Evolutionary conservation across 1,140 invertebrate genomes (phyloP).

Genomic region (Drosophila miranda): DNA sequence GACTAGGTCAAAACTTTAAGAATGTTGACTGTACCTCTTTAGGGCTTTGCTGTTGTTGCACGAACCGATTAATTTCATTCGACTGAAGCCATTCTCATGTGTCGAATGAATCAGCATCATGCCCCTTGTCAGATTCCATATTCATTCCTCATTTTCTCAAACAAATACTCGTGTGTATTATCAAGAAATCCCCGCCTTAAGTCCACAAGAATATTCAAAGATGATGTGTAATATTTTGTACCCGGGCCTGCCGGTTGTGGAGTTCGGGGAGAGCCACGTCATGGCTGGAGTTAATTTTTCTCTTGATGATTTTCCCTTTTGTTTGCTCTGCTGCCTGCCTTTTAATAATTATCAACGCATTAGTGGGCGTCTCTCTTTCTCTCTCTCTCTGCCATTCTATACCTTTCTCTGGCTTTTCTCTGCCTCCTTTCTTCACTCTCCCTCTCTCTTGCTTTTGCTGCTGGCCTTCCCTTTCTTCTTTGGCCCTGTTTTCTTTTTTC

Average conservation of each 20-base stretch:
- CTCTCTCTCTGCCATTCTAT: not conserved
- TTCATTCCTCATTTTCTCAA: no score
- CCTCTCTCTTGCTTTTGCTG: not conserved
- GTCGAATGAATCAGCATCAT: no score
- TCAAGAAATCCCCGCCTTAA: no score
- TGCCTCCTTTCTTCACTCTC: not conserved
- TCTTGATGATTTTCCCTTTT: conserved; percentile 17
- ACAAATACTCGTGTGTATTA: no score
- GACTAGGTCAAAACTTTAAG: no score
- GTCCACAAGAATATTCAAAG: no score
- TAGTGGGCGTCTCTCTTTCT: conserved; percentile 37
- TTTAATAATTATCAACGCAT: conserved; percentile 65
- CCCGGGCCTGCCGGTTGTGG: not conserved
- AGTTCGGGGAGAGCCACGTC: not conserved
- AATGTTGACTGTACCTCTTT: no score
- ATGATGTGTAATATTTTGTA: not conserved
- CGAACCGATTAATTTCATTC: no score
- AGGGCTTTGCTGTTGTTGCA: no score
- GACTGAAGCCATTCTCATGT: no score
- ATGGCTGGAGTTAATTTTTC: not conserved
- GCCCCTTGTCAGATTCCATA: no score
- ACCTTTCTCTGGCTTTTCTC: not conserved
- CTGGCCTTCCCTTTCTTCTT: not conserved
- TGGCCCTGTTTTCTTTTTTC: not conserved
- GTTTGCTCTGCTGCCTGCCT: conserved; percentile 24